phyloP scores from a whole-genome alignment of 2,113 vertebrate species.

The Lota lota region DNA sequence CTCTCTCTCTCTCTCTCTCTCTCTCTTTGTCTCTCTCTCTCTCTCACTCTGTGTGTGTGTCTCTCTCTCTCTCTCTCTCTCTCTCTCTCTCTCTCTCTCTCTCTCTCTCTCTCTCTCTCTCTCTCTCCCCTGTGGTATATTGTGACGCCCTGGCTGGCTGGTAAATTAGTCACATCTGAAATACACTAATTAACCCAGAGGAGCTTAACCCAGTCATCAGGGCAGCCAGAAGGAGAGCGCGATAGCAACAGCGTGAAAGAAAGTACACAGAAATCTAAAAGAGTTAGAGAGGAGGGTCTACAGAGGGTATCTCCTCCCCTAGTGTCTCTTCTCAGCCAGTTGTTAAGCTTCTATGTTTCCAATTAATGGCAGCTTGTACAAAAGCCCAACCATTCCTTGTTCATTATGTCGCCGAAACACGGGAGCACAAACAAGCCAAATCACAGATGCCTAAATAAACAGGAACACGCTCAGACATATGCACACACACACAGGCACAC shows the following conservation, averaged over 20 bases:
- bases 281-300: no score
- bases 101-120: no score
- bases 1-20: no score
- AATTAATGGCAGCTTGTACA: no score
- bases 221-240: slow-evolving; percentile 61
- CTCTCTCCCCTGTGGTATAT: slow-evolving; percentile 38
- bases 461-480: slow-evolving; percentile 15
- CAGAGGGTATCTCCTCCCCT: no score
- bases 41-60: no score
- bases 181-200: slow-evolving; percentile 79
- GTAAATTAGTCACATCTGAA: slow-evolving; percentile 78
- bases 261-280: slow-evolving; percentile 12
- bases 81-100: not conserved
- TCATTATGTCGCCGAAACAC: no score
- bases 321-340: no score
- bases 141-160: slow-evolving; percentile 57
- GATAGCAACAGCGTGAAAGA: slow-evolving; percentile 21
- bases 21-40: no score
- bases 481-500: not conserved
- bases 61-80: slow-evolving; percentile 1
- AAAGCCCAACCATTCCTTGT: no score
- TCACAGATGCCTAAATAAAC: not conserved
- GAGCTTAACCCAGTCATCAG: slow-evolving; percentile 73
- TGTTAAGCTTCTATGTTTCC: no score
- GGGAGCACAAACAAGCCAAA: no score